These are phyloP conservation scores for Manis crassicaudata DNA, from an alignment of 2,797 vertebrate species.

Conservation along the genomic window DNA sequence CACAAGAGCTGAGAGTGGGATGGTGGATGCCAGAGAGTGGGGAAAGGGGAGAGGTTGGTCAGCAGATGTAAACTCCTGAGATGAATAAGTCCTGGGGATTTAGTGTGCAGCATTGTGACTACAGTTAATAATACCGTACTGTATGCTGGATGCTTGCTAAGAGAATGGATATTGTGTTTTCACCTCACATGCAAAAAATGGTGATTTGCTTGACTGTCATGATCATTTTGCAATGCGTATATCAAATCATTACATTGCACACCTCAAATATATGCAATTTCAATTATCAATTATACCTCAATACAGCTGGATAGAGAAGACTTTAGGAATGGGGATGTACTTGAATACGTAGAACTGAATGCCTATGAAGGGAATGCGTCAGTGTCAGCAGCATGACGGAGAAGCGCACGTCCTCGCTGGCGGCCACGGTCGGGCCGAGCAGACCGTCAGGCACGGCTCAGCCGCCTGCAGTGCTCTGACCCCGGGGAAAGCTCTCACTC, in stretches of 20 bases:
- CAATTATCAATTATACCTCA: not conserved
- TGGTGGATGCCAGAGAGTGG: too few species aligned
- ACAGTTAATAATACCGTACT: not conserved
- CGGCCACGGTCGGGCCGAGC: not conserved
- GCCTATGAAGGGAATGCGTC: too few species aligned
- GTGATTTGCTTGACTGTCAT: not conserved
- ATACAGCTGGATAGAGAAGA: not conserved
- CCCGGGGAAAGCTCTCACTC: not conserved
- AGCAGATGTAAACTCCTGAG: too few species aligned
- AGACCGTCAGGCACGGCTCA: not conserved
- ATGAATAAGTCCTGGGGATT: not conserved
- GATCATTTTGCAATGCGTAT: not conserved
- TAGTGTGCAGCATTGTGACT: not conserved
- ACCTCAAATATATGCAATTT: not conserved
- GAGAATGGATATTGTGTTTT: not conserved
- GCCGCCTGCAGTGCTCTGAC: not conserved
- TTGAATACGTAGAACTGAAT: not conserved
- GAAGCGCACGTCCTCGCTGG: rapidly evolving
- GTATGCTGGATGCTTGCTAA: not conserved
- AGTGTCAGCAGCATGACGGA: not conserved
- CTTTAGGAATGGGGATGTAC: not conserved
- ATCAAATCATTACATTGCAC: not conserved
- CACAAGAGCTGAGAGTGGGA: not conserved
- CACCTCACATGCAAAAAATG: not conserved
- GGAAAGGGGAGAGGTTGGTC: too few species aligned